Conservation (phyloP, 23 tunicate species). For the Phallusia fumigata region DNA sequence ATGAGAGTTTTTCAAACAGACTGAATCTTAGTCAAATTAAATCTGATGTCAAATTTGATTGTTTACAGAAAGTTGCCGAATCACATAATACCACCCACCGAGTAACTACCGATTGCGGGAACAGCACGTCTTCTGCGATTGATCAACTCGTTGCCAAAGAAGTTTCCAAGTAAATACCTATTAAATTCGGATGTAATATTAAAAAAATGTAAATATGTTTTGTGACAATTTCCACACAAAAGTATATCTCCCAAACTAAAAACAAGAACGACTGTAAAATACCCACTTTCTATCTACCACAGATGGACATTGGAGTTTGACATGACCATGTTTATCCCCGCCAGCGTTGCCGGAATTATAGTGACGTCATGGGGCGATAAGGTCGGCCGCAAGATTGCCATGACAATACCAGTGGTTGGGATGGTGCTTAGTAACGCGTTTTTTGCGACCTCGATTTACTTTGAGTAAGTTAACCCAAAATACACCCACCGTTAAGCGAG, state of each 20-base stretch:
- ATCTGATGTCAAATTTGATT: neutral
- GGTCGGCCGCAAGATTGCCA: slow-evolving; percentile 63
- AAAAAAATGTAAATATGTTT: too few species aligned
- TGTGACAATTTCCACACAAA: too few species aligned
- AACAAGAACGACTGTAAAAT: too few species aligned
- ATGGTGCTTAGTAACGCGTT: slow-evolving; percentile 33
- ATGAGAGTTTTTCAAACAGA: too few species aligned
- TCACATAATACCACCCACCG: neutral
- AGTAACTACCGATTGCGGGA: neutral
- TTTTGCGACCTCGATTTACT: slow-evolving; percentile 41
- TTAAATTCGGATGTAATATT: too few species aligned
- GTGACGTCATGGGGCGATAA: slow-evolving; percentile 69
- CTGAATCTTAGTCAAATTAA: too few species aligned
- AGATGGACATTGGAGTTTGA: slow-evolving; percentile 69
- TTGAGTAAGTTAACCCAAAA: slow-evolving; percentile 31
- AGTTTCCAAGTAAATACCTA: neutral
- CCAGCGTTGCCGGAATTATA: slow-evolving; percentile 43
- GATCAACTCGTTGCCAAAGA: slow-evolving; percentile 2
- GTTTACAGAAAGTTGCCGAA: neutral
- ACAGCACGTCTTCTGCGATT: neutral
- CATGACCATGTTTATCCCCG: slow-evolving; percentile 64
- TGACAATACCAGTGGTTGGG: slow-evolving; percentile 55
- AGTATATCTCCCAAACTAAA: too few species aligned
- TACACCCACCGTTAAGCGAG: neutral
- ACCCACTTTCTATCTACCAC: neutral